Base-by-base conservation (phyloP, 2,888 invertebrate genomes). In the Dascillus cervinus region DNA sequence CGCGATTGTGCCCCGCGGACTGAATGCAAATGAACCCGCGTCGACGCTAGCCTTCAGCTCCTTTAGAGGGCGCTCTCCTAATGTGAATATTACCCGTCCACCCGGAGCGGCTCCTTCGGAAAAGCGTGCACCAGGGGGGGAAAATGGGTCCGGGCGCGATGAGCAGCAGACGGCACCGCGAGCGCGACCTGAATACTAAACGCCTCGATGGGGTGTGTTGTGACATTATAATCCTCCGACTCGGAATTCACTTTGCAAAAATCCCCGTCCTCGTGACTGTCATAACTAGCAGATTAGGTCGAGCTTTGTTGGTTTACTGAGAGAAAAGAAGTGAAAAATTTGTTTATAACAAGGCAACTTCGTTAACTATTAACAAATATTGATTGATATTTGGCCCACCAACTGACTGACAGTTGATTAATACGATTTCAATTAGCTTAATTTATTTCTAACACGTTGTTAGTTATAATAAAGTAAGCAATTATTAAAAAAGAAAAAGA, bases 1-100 rank as follows among this genome's bases (percentile, higher is more conserved):
- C 49, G 55, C 57, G 60, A 59, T 60, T 54, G 55, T 50, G 53
- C 58, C 61, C 58, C 52, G 53, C 56, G 60, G 61, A 55, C 59
- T 50, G 62, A 53, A 66, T 66, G 64, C 63, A 65, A 66, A 67
- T 66, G 61, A 62, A 59, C 29, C 30, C 35, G 39, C 34, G 42
- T 39, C 36, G 43, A 37, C 40, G 37, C 32, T 33, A 29, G 29
- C 24, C 34, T 39, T 38, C 31, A 39, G 36, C 35, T 38, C 24
- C n/a, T n/a, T n/a, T n/a, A n/a, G 34, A 29, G 36, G 29, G 34
- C 36, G 33, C 32, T 28, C 33, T 26, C 31, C 35, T 35, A 39
- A 39, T 36, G 36, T 39, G 32, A 29, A 22, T 29, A 35, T 35
- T 32, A 26, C 29, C 34, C 41, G 41, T 37, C 37, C 37, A 41